phyloP scores from a whole-genome alignment of 2,888 invertebrate genomes.

The Mythimna lalbum region DNA sequence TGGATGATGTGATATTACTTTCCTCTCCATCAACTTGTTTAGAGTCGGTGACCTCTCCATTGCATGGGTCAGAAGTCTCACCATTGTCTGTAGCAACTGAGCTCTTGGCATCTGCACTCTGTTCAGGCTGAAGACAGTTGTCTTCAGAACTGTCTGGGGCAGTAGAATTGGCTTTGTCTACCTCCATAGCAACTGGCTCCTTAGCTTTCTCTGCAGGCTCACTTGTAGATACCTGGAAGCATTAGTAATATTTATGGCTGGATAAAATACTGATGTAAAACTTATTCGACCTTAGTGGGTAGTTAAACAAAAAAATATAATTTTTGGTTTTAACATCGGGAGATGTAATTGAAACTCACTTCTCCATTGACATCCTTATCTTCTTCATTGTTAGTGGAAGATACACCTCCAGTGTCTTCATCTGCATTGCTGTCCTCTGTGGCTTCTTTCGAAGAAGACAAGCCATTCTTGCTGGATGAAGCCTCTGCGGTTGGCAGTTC shows the following conservation, averaged over 20 bases:
- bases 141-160: conserved; percentile 88
- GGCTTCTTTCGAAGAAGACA: conserved; percentile 67
- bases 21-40: conserved; percentile 82
- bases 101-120: conserved; percentile 79
- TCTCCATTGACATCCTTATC: conserved; percentile 87
- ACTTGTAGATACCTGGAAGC: conserved; percentile 84
- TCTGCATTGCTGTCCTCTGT: conserved; percentile 71
- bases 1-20: conserved; percentile 87
- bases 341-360: conserved; percentile 71
- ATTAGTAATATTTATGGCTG: background rate
- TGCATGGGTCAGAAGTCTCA: conserved; percentile 75
- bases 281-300: background rate
- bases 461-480: conserved; percentile 82
- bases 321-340: background rate
- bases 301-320: too few species aligned
- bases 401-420: conserved; percentile 87
- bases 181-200: conserved; percentile 72
- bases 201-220: conserved; percentile 75
- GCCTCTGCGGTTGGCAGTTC: conserved; percentile 76
- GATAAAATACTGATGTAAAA: background rate
- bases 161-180: conserved; percentile 75
- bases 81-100: conserved; percentile 70
- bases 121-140: conserved; percentile 83
- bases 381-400: conserved; percentile 85
- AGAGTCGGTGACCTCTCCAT: conserved; percentile 87